Base-by-base conservation (phyloP, 2,797 vertebrate genomes). In the Channa striata region DNA sequence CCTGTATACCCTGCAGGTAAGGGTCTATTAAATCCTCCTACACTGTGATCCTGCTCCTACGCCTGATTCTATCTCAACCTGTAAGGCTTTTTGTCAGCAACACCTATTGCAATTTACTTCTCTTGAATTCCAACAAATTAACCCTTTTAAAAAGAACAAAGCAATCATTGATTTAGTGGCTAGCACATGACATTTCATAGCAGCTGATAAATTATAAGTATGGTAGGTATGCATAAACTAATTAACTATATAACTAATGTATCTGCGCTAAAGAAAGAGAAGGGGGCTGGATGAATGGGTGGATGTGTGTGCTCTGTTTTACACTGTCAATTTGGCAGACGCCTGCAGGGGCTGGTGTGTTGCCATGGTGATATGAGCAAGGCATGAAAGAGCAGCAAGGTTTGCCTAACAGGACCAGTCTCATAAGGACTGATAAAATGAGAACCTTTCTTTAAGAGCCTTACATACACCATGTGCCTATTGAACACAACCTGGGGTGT, bases 331-430 rank as follows among this genome's bases (percentile, higher is more conserved):
- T 93, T 93, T 94, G 91, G 91, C 92, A 94, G 92, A 91, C 85
- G 92, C 93, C 93, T 93, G 93, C 92, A 92, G 93, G 92, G 93
- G 91, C 91, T 95, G 91, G 90, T 93, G 91, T 91, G 94, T 95
- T 94, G 91, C 93, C 91, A 95, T 94, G 94, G 94, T 88, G 93
- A 95, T 93, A 91, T 91, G 92, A 93, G 91, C 88, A 73, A 90
- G 91, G 93, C 92, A 92, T 93, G 91, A 95, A 93, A 93, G 92
- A 92, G 92, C 92, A 93, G 91, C 83, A 89, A 89, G 93, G 93
- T 94, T 95, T 92, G 91, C 92, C 91, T 91, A 92, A 93, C 91
- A 94, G 90, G 89, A 93, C 91, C 85, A 83, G 90, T 91, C 91
- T 93, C 91, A 91, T 92, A 91, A 93, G 89, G 89, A 87, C 88